Evolutionary conservation across 2,797 vertebrate species (phyloP).

Genomic region (Chiloscyllium punctatum): DNA sequence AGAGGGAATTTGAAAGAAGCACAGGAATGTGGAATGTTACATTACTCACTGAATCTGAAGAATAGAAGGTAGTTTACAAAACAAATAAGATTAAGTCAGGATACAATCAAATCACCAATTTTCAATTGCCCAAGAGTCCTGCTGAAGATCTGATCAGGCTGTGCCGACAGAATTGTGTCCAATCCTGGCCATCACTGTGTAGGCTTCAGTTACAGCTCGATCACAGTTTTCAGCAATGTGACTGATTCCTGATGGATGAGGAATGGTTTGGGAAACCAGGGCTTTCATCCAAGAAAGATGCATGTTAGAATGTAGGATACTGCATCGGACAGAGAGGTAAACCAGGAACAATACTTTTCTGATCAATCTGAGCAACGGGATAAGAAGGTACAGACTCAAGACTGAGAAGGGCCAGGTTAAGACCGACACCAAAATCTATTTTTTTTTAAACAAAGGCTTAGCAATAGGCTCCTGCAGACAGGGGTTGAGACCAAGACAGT

Average conservation of each 20-base stretch:
- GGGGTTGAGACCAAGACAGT: too few species aligned
- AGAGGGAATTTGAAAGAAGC: background rate
- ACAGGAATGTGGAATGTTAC: background rate
- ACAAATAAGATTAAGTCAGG: background rate
- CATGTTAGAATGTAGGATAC: background rate
- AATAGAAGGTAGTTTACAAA: background rate
- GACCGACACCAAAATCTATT: background rate
- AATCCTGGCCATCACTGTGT: background rate
- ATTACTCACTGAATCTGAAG: background rate
- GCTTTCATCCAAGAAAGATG: background rate
- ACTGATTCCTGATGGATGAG: background rate
- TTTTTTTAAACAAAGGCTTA: too few species aligned
- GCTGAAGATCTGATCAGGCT: background rate
- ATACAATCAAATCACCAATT: background rate
- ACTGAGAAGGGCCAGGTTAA: background rate
- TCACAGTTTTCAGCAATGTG: background rate
- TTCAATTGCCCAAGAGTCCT: background rate
- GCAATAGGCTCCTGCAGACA: too few species aligned
- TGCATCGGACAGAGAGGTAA: background rate
- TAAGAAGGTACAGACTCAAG: background rate
- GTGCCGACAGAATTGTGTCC: background rate
- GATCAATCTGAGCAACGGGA: background rate
- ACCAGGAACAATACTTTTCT: background rate
- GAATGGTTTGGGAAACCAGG: background rate
- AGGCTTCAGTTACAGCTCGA: too few species aligned